A percentile compares a stretch with the other conserved stretches of the same genome.
Conservation (phyloP, 2,888 invertebrate species). For the Caradrina clavipalpis region DNA sequence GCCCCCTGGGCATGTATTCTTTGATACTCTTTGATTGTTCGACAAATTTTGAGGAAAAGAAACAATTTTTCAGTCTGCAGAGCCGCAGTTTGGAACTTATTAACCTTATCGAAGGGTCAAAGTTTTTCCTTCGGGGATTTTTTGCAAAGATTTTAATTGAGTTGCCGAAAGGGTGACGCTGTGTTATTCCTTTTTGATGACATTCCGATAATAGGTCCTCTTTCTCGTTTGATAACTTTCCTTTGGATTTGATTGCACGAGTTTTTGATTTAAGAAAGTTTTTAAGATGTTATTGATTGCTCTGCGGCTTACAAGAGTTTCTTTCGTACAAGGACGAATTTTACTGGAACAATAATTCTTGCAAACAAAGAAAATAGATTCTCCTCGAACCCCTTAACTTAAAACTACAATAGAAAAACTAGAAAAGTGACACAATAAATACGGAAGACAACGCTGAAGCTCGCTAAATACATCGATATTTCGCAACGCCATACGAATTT, state of each 20-base stretch:
- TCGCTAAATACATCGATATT: slow-evolving; percentile 58
- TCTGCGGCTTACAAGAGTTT: background rate
- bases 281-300: slow-evolving; percentile 47
- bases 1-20: slow-evolving; percentile 50
- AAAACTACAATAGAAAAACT: slow-evolving; percentile 56
- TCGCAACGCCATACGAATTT: slow-evolving; percentile 64
- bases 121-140: slow-evolving; percentile 55
- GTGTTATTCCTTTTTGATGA: slow-evolving; percentile 88
- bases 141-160: slow-evolving; percentile 83
- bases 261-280: slow-evolving; percentile 50
- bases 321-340: background rate
- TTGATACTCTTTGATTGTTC: slow-evolving; percentile 59
- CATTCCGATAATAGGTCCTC: slow-evolving; percentile 86
- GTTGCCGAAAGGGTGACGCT: slow-evolving; percentile 82
- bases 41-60: slow-evolving; percentile 56
- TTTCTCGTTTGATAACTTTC: slow-evolving; percentile 73
- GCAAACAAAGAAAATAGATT: background rate
- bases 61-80: slow-evolving; percentile 56
- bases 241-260: slow-evolving; percentile 78
- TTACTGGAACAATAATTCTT: background rate
- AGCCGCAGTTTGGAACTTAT: slow-evolving; percentile 59
- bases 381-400: slow-evolving; percentile 16
- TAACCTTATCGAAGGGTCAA: slow-evolving; percentile 61
- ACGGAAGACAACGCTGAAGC: slow-evolving; percentile 52
- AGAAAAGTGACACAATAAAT: slow-evolving; percentile 52